These are phyloP conservation scores for Agrypnus murinus DNA, from an alignment of 2,888 invertebrate species.

Conservation along the genomic window DNA sequence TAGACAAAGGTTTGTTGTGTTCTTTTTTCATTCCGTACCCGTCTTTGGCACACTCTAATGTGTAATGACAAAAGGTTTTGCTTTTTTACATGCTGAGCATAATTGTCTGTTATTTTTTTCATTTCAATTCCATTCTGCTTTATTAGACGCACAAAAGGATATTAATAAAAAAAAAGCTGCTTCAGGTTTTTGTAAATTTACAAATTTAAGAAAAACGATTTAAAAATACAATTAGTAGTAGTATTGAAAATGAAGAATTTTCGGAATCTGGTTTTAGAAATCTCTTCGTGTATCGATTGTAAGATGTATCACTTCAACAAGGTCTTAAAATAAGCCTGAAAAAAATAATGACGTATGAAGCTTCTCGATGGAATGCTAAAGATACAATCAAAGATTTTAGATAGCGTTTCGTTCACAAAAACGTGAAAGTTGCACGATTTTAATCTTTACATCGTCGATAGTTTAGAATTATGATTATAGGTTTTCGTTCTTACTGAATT, in stretches of 20 bases:
- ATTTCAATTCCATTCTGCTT: conserved; percentile 23
- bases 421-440: conserved; percentile 19
- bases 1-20: conserved; percentile 36
- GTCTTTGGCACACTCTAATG: not conserved
- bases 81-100: conserved; percentile 8
- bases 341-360: conserved; percentile 45
- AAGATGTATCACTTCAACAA: not conserved
- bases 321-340: not conserved
- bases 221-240: not conserved
- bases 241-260: not conserved
- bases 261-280: conserved; percentile 1
- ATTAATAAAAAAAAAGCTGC: not conserved
- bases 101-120: conserved; percentile 29
- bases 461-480: conserved; percentile 3
- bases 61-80: conserved; percentile 16
- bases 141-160: not conserved
- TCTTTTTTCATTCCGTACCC: conserved; percentile 21
- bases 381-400: conserved; percentile 53
- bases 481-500: conserved; percentile 6
- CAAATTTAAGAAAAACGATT: not conserved
- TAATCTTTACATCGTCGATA: not conserved
- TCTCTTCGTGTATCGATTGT: not conserved
- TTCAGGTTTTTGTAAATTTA: not conserved
- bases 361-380: conserved; percentile 45
- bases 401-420: conserved; percentile 40